Conservation (phyloP, 2,888 invertebrate genomes). For the Helicoverpa assulta region DNA sequence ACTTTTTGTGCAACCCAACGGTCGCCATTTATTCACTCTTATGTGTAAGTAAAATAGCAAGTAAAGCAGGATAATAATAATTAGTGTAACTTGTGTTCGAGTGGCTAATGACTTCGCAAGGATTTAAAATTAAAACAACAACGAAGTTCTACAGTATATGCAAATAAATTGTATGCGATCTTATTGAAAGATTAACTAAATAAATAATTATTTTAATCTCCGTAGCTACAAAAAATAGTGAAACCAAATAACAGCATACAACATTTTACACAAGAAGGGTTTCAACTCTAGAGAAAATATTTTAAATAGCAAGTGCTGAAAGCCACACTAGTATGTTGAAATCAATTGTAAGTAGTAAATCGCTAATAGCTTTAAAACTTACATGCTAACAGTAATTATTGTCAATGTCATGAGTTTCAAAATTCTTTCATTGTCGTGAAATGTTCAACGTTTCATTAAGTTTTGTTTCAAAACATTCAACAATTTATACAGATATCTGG, state of each 20-base stretch:
- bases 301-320: neutral
- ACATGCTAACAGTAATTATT: neutral
- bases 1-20: slow-evolving; percentile 73
- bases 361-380: slow-evolving; percentile 3
- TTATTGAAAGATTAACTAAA: neutral
- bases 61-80: slow-evolving; percentile 28
- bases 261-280: neutral
- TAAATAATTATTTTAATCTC: neutral
- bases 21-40: slow-evolving; percentile 33
- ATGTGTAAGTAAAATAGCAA: slow-evolving; percentile 43
- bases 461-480: slow-evolving; percentile 12
- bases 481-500: neutral
- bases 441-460: neutral
- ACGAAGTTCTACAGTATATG: neutral
- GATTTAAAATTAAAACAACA: slow-evolving; percentile 16
- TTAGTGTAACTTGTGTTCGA: slow-evolving; percentile 10
- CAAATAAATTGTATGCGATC: neutral
- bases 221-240: neutral
- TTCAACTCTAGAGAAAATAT: neutral
- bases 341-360: slow-evolving; percentile 2
- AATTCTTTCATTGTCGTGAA: slow-evolving; percentile 1
- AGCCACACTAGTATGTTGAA: neutral
- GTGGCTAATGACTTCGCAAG: slow-evolving; percentile 4
- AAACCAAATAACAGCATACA: neutral
- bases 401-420: slow-evolving; percentile 20